Evolutionary conservation across 2,888 invertebrate species (phyloP).

Genomic region (Cetonia aurata): DNA sequence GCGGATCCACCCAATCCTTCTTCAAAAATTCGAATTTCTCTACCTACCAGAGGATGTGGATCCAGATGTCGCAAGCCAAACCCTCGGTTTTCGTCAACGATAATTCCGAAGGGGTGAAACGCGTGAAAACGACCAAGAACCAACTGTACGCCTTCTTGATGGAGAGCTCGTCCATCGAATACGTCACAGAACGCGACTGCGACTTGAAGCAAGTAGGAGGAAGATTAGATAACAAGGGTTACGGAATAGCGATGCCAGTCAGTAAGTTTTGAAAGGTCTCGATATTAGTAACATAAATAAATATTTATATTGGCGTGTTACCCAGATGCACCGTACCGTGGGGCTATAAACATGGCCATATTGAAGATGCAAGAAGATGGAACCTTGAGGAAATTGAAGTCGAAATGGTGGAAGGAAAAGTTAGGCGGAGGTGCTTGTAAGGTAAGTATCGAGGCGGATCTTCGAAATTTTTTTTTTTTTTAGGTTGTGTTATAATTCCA

Average conservation of each 20-base stretch:
- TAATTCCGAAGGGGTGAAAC: conserved; percentile 88
- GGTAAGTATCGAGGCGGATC: conserved; percentile 6
- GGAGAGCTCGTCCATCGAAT: conserved; percentile 97
- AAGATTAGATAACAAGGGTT: conserved; percentile 90
- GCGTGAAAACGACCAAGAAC: conserved; percentile 83
- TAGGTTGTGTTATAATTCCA: not conserved
- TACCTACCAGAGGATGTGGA: conserved; percentile 54
- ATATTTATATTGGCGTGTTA: conserved; percentile 39
- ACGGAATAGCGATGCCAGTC: conserved; percentile 92
- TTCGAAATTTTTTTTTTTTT: not conserved
- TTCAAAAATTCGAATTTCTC: conserved; percentile 70
- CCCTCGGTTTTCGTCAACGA: conserved; percentile 86
- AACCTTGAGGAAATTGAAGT: conserved; percentile 80
- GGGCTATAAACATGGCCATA: conserved; percentile 84
- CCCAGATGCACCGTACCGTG: conserved; percentile 78
- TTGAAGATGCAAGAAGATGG: conserved; percentile 89
- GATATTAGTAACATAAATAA: not conserved
- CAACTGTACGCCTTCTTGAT: conserved; percentile 93
- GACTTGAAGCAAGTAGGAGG: conserved; percentile 85
- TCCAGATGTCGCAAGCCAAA: conserved; percentile 80
- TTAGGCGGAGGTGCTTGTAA: conserved; percentile 67
- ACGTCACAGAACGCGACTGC: conserved; percentile 87
- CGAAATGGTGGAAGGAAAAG: conserved; percentile 87
- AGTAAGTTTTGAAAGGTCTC: conserved; percentile 71
- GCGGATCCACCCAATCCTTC: conserved; percentile 95